A percentile compares a stretch with the other conserved stretches of the same genome.
These are phyloP conservation scores for Plutomurus gul DNA, from an alignment of 1,140 invertebrate species.

Conservation along the genomic window DNA sequence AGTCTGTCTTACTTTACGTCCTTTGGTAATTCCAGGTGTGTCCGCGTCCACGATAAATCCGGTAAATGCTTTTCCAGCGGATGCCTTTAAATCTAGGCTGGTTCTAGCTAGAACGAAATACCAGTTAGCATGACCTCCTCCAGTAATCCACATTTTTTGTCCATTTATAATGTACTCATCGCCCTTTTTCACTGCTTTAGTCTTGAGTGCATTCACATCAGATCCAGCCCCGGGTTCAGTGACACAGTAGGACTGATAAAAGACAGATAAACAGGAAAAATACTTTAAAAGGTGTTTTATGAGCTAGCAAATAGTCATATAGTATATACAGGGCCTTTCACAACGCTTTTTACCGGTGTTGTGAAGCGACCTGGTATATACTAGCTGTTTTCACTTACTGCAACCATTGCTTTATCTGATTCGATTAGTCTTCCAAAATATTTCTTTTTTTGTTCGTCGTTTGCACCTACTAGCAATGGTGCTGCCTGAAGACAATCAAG, in stretches of 20 bases:
- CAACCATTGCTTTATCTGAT: constrained; percentile 84
- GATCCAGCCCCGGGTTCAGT: constrained; percentile 92
- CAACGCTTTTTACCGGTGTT: background rate
- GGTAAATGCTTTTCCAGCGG: constrained; percentile 90
- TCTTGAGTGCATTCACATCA: constrained; percentile 88
- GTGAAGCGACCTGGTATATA: too few relatives aligned
- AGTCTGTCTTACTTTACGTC: constrained; percentile 73
- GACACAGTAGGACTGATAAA: constrained; percentile 84
- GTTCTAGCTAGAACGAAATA: constrained; percentile 96
- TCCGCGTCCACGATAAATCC: constrained; percentile 95
- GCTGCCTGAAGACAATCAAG: constrained; percentile 72
- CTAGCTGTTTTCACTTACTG: constrained; percentile 68
- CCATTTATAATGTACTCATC: constrained; percentile 94
- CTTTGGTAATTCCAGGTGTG: constrained; percentile 79
- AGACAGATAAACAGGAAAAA: background rate
- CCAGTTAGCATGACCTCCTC: constrained; percentile 56
- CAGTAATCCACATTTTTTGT: constrained; percentile 99
- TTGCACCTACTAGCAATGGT: constrained; percentile 83
- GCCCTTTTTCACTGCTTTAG: constrained; percentile 90
- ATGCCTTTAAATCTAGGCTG: constrained; percentile 86
- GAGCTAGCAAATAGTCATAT: background rate
- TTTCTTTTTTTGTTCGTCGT: constrained; percentile 87
- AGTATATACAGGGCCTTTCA: background rate
- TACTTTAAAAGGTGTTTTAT: background rate
- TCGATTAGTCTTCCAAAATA: constrained; percentile 84